These are phyloP conservation scores for Anomalospiza imberbis DNA, from an alignment of 2,797 vertebrate species.

Conservation along the genomic window DNA sequence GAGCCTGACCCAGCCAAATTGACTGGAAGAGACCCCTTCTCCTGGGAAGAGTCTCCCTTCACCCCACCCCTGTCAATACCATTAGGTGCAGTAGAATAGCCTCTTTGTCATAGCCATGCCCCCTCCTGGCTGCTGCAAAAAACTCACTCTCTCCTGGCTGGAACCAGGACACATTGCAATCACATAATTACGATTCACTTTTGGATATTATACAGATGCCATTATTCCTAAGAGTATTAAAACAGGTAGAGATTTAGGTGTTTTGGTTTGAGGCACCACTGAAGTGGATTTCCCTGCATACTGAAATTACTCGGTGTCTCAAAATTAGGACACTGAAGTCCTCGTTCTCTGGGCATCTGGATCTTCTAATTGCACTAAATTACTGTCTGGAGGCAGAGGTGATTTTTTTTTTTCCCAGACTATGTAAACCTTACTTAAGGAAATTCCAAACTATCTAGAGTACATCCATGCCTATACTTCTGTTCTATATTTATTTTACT, in stretches of 20 bases:
- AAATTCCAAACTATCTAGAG: neutral
- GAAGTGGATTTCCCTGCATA: neutral
- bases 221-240: neutral
- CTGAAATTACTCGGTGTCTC: neutral
- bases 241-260: neutral
- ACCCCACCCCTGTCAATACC: too few relatives aligned
- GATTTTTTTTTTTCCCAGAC: neutral
- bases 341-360: neutral
- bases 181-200: neutral
- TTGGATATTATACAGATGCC: neutral
- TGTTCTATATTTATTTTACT: neutral
- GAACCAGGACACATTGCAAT: neutral
- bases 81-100: neutral
- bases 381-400: neutral
- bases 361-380: neutral
- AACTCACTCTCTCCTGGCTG: neutral
- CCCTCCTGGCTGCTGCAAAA: neutral
- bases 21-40: neutral
- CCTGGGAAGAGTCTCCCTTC: neutral
- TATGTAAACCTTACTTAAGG: neutral
- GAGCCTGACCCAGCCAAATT: rapidly evolving
- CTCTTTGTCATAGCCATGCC: neutral
- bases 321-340: neutral
- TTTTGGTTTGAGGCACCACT: neutral
- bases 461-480: neutral